A percentile compares a stretch with the other conserved stretches of the same genome.
phyloP scores from a whole-genome alignment of 2,113 vertebrate species.

The Bungarus multicinctus region DNA sequence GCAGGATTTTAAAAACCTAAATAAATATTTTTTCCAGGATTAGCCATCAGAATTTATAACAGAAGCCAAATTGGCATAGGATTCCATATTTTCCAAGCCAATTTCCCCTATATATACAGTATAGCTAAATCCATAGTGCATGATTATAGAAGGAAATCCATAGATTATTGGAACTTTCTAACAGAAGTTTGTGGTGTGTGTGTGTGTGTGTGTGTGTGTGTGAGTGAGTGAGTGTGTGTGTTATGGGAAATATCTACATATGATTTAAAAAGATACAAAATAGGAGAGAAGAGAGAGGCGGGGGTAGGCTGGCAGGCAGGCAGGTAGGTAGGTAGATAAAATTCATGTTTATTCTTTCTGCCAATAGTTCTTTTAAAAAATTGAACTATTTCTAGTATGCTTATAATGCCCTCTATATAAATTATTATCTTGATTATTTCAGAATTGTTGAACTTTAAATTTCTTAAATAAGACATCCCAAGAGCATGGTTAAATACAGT shows the following conservation, averaged over 20 bases:
- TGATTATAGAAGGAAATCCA: not conserved
- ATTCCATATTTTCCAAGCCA: not conserved
- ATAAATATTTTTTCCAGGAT: not conserved
- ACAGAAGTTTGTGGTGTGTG: not conserved
- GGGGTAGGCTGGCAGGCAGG: too few relatives aligned
- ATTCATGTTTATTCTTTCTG: not conserved
- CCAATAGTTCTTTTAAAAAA: not conserved
- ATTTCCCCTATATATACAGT: not conserved
- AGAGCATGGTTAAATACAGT: not conserved
- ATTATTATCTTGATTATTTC: not conserved
- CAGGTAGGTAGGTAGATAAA: not conserved
- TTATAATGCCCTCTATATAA: not conserved
- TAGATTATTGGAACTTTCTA: not conserved
- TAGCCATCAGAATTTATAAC: not conserved
- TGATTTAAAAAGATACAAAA: too few relatives aligned
- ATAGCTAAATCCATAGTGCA: not conserved
- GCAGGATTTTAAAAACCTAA: too few relatives aligned
- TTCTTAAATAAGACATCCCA: not conserved
- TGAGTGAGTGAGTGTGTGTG: not conserved
- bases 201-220: too few relatives aligned
- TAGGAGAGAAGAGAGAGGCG: too few relatives aligned
- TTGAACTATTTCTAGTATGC: not conserved
- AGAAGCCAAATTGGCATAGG: not conserved
- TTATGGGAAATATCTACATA: not conserved
- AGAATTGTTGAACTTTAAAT: not conserved